phyloP scores from a whole-genome alignment of 2,888 invertebrate species.

The Temnothorax rugatulus region DNA sequence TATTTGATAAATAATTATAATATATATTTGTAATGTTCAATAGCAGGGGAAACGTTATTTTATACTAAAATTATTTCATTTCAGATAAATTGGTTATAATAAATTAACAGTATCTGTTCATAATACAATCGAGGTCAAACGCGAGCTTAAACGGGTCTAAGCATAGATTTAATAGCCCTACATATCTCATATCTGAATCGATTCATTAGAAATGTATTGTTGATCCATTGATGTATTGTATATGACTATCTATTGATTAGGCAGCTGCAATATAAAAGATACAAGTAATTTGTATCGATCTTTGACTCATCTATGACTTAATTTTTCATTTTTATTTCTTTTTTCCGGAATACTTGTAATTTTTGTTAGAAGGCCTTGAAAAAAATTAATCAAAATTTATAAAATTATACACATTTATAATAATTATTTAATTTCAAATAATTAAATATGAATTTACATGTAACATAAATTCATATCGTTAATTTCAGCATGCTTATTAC shows the following conservation, averaged over 20 bases:
- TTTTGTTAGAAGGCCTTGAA: too few species aligned
- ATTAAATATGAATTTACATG: too few species aligned
- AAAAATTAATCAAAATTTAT: too few species aligned
- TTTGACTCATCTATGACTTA: too few species aligned
- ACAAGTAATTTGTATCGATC: background rate
- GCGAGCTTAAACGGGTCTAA: slow-evolving; percentile 1
- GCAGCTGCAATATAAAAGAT: background rate
- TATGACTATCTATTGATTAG: background rate
- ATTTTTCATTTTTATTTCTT: too few species aligned
- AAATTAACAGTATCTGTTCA: background rate
- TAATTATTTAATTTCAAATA: too few species aligned
- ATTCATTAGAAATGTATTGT: slow-evolving; percentile 15
- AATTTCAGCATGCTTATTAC: too few species aligned
- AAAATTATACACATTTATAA: too few species aligned
- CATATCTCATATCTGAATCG: slow-evolving; percentile 14
- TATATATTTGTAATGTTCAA: background rate
- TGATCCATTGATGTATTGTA: background rate
- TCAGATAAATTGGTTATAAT: background rate
- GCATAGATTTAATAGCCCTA: background rate
- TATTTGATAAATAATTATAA: background rate
- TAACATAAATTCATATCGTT: too few species aligned
- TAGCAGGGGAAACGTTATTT: background rate
- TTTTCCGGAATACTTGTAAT: too few species aligned
- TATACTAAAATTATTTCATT: background rate
- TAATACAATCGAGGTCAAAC: slow-evolving; percentile 7